Conservation (phyloP, 2,113 vertebrate species). For the Gyps fulvus region DNA sequence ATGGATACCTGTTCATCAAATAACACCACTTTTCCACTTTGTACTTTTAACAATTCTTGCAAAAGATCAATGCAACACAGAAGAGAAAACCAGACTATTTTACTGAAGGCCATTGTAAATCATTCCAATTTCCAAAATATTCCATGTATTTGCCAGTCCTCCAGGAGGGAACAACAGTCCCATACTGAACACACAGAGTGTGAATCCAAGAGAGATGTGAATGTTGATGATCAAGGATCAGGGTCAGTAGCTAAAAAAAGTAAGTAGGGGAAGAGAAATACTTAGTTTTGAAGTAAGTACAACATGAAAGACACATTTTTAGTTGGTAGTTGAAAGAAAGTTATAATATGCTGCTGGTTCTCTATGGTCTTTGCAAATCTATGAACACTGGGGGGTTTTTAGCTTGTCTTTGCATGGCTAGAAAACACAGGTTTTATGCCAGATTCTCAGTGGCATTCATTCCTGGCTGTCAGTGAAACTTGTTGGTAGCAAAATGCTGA, state of each 20-base stretch:
- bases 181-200: neutral
- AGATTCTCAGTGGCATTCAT: neutral
- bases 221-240: conserved; percentile 21
- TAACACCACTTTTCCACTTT: conserved; percentile 45
- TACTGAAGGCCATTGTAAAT: conserved; percentile 46
- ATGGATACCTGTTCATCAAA: conserved; percentile 45
- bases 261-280: neutral
- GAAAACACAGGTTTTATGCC: neutral
- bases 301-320: neutral
- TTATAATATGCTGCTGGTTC: neutral
- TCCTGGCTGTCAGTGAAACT: neutral
- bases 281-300: neutral
- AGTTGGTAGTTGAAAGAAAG: neutral
- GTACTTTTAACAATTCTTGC: conserved; percentile 59
- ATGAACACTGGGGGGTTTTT: neutral
- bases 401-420: neutral
- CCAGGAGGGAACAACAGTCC: neutral
- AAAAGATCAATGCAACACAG: conserved; percentile 15
- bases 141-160: conserved; percentile 2
- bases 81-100: conserved; percentile 8
- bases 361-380: neutral
- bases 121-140: conserved; percentile 36
- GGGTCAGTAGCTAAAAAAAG: conserved; percentile 9
- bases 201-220: neutral
- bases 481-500: neutral